Evolutionary conservation across 1,140 invertebrate species (phyloP).

Genomic region (Diplogasteroides magnus): DNA sequence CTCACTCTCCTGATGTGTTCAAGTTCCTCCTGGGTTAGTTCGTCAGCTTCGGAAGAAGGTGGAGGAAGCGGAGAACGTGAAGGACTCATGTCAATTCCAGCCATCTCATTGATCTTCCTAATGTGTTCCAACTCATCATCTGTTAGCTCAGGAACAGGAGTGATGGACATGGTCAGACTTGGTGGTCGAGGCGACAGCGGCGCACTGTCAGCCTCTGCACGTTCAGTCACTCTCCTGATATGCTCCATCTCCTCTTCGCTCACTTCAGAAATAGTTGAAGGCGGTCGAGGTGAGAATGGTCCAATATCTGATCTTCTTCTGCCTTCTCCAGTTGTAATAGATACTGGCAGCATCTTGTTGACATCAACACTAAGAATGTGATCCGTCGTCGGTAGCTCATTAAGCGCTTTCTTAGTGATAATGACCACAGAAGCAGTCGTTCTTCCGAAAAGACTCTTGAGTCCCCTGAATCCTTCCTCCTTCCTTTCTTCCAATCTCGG

Average conservation of each 20-base stretch:
- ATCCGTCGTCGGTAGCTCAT: no score
- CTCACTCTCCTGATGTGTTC: constrained; percentile 26
- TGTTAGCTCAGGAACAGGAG: constrained; percentile 9
- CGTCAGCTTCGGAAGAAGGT: constrained; percentile 1
- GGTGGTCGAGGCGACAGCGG: no score
- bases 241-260: constrained; percentile 22
- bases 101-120: constrained; percentile 27
- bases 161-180: no score
- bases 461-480: background rate
- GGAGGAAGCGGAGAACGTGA: constrained; percentile 2
- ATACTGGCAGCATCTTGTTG: no score
- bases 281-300: constrained; percentile 7
- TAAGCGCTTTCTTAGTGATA: background rate
- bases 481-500: no score
- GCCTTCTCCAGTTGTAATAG: background rate
- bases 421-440: background rate
- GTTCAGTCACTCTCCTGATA: constrained; percentile 16
- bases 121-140: constrained; percentile 27
- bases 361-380: no score
- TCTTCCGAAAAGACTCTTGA: background rate
- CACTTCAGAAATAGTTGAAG: constrained; percentile 17
- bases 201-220: constrained; percentile 7
- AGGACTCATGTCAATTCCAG: constrained; percentile 6
- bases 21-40: constrained; percentile 27
- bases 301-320: constrained; percentile 9